Conservation (phyloP, 2,888 invertebrate genomes). For the Harpalus rufipes region DNA sequence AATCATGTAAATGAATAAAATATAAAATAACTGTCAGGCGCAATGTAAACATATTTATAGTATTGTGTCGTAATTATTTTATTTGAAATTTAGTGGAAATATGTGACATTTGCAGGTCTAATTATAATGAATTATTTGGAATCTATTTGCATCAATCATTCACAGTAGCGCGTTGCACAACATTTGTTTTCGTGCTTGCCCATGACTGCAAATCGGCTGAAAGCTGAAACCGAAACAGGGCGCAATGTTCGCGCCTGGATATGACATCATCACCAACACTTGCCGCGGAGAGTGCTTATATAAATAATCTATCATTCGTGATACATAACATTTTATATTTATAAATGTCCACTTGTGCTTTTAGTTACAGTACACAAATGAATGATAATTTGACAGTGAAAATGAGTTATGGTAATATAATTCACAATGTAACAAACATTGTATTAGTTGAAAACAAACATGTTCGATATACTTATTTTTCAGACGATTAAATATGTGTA, state of each 20-base stretch:
- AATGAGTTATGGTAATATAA: background rate
- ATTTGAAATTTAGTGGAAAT: constrained; percentile 40
- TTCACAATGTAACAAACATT: background rate
- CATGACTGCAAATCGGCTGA: constrained; percentile 12
- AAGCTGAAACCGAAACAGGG: constrained; percentile 27
- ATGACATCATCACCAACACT: constrained; percentile 23
- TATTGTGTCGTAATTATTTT: constrained; percentile 22
- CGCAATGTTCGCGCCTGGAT: constrained; percentile 9
- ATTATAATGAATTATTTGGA: constrained; percentile 59
- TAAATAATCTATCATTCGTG: constrained; percentile 39
- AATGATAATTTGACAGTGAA: background rate
- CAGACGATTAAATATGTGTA: too few relatives aligned
- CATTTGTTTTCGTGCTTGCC: constrained; percentile 11
- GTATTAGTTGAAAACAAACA: background rate
- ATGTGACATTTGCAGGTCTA: constrained; percentile 52
- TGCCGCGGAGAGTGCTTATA: background rate
- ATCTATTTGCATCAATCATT: constrained; percentile 59
- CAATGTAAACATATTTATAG: constrained; percentile 36
- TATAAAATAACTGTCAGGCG: constrained; percentile 9
- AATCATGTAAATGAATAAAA: constrained; percentile 18
- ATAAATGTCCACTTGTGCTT: constrained; percentile 4
- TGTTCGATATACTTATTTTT: background rate
- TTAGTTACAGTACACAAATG: background rate
- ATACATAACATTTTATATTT: constrained; percentile 45
- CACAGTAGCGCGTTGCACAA: constrained; percentile 24